These are phyloP conservation scores for Brachypteracias leptosomus DNA, from an alignment of 2,113 vertebrate genomes.

Conservation along the genomic window DNA sequence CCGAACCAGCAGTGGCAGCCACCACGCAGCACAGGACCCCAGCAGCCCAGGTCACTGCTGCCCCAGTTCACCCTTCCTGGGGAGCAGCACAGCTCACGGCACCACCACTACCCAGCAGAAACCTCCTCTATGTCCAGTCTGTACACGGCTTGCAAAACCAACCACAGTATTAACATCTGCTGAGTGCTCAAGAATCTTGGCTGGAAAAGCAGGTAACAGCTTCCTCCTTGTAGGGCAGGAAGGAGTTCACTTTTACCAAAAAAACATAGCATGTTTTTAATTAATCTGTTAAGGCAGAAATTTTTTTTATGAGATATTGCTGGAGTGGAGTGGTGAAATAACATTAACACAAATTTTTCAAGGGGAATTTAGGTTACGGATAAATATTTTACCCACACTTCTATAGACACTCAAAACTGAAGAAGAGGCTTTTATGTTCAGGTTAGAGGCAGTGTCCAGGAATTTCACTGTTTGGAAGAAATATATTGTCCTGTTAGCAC, in stretches of 20 bases:
- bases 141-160: not conserved
- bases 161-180: no score
- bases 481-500: not conserved
- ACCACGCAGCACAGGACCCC: not conserved
- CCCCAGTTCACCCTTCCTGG: not conserved
- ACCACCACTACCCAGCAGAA: not conserved
- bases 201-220: not conserved
- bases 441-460: not conserved
- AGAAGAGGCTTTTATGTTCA: not conserved
- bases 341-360: not conserved
- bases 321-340: not conserved
- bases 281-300: not conserved
- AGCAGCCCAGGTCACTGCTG: fast-evolving
- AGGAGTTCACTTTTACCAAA: not conserved
- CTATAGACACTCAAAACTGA: not conserved
- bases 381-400: not conserved
- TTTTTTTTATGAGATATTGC: not conserved
- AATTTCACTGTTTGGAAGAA: not conserved
- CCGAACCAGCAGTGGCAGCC: not conserved
- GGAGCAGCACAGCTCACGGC: fast-evolving
- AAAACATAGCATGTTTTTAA: not conserved
- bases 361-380: not conserved
- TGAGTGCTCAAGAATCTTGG: not conserved
- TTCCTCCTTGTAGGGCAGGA: not conserved
- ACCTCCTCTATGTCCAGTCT: fast-evolving